A percentile compares a stretch with the other conserved stretches of the same genome.
These are phyloP conservation scores for Papilio dardanus DNA, from an alignment of 1,140 invertebrate genomes.

Conservation along the genomic window DNA sequence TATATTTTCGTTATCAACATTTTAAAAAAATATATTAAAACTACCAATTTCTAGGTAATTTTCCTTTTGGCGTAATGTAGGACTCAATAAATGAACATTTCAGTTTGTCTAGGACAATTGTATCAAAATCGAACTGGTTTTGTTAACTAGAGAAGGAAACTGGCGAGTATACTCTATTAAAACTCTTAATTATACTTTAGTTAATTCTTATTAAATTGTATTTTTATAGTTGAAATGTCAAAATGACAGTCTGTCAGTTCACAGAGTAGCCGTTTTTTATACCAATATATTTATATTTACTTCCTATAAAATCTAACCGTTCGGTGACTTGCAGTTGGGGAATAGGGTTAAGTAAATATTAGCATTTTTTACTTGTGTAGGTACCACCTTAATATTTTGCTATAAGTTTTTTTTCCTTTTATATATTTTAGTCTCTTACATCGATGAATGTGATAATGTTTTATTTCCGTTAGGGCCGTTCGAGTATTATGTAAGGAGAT, in stretches of 20 bases:
- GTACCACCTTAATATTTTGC: constrained; percentile 45
- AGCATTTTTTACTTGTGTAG: constrained; percentile 52
- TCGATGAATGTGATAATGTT: constrained; percentile 51
- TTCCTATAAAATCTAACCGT: constrained; percentile 4
- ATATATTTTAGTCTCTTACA: constrained; percentile 42
- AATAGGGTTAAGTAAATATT: constrained; percentile 34
- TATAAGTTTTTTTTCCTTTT: constrained; percentile 45
- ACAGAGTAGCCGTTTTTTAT: constrained; percentile 16
- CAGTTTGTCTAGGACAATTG: not conserved
- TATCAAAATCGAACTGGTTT: not conserved
- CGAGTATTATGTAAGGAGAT: no score
- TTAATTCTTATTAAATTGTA: not conserved
- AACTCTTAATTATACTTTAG: not conserved
- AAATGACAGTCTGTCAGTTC: not conserved
- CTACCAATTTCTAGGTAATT: not conserved
- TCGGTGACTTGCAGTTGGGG: constrained; percentile 15
- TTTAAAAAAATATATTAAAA: not conserved
- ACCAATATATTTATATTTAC: not conserved
- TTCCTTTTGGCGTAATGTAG: not conserved
- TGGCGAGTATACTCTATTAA: not conserved
- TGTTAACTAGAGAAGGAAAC: not conserved
- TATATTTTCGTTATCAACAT: not conserved
- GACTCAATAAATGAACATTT: not conserved
- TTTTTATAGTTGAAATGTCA: not conserved
- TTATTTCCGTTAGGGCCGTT: no score